These are phyloP conservation scores for Herpetotheres cachinnans DNA, from an alignment of 2,113 vertebrate species.

Conservation along the genomic window DNA sequence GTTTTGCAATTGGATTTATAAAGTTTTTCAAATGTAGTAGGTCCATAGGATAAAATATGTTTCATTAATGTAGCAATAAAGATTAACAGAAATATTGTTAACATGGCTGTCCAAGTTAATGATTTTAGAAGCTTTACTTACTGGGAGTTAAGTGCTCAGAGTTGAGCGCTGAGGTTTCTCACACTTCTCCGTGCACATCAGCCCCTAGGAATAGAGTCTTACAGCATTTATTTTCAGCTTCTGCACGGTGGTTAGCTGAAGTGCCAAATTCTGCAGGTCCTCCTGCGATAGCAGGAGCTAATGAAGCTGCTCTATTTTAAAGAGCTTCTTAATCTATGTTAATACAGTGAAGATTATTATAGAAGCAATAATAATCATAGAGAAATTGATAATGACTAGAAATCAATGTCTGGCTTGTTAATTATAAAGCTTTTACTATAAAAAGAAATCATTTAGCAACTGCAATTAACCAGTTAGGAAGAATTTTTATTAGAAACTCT, in stretches of 20 bases:
- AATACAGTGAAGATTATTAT: slow-evolving; percentile 71
- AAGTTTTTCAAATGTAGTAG: not conserved
- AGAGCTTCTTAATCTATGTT: slow-evolving; percentile 71
- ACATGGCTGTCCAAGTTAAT: not conserved
- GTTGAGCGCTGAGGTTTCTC: not conserved
- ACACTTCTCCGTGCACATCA: not conserved
- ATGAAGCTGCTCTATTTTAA: slow-evolving; percentile 69
- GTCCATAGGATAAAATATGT: not conserved
- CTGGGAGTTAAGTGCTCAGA: not conserved
- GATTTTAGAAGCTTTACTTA: not conserved
- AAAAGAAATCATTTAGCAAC: slow-evolving; percentile 77
- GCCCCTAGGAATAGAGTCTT: not conserved
- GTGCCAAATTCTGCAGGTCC: slow-evolving; percentile 22
- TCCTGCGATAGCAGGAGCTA: slow-evolving; percentile 49
- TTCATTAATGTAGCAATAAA: not conserved
- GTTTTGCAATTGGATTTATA: not conserved
- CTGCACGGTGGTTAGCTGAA: slow-evolving; percentile 6
- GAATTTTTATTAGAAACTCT: slow-evolving; percentile 65
- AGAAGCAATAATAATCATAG: slow-evolving; percentile 74
- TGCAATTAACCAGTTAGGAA: slow-evolving; percentile 63
- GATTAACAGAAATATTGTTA: not conserved
- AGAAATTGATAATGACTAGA: slow-evolving; percentile 75
- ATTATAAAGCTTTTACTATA: slow-evolving; percentile 74
- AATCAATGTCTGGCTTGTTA: slow-evolving; percentile 74
- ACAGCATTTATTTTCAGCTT: slow-evolving; percentile 39